Evolutionary conservation across 2,797 vertebrate species (phyloP), one percentile per base, ranked within the genome.

Genomic region (Sebastes iracundus): DNA sequence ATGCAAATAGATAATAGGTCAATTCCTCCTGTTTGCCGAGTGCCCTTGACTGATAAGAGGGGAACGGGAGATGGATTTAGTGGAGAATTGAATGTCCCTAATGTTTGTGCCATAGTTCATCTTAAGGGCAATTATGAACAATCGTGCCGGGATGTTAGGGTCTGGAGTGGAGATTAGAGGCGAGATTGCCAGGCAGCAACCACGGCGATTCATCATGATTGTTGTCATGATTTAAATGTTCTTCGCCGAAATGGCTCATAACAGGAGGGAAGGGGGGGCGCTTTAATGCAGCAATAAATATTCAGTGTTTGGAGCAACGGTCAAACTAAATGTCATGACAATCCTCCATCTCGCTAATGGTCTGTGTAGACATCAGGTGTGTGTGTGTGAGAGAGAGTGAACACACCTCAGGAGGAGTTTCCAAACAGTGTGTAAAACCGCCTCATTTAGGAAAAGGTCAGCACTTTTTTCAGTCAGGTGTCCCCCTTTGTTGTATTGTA

Each of bases 271-370:
- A 55, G 59, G 49, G 6, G 68, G 68, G 67, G 32, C 13, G 20
- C 79, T 88, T 87, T 93, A 92, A 93, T 91, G 76, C 38, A 28
- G 76, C 86, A 90, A 94, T 95, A 90, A 93, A 94, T 95, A 95
- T 94, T 92, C 90, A 92, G 88, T 52, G 77, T 88, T 83, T 82
- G 87, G 77, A 79, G 80, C 84, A 88, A 90, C 72, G 84, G 90
- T 90, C 88, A 88, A 89, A 90, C 85, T 87, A 93, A 95, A 95
- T 93, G 92, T 93, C 92, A 93, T 23, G 82, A 85, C 88, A 80
- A 79, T 83, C 83, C 81, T 87, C 82, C 63, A 27, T 92, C 86
- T 90, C 52, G 16, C 87, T 93, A 92, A 90, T 86, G 38, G 83
- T 75, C n/a, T 16, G 32, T 33, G 88, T 74, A 49, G 87, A 77